Evolutionary conservation across 37 sponge, comb jelly and placozoan species (phyloP), one percentile per base, ranked within the genome.

Genomic region (Tethya wilhelma): DNA sequence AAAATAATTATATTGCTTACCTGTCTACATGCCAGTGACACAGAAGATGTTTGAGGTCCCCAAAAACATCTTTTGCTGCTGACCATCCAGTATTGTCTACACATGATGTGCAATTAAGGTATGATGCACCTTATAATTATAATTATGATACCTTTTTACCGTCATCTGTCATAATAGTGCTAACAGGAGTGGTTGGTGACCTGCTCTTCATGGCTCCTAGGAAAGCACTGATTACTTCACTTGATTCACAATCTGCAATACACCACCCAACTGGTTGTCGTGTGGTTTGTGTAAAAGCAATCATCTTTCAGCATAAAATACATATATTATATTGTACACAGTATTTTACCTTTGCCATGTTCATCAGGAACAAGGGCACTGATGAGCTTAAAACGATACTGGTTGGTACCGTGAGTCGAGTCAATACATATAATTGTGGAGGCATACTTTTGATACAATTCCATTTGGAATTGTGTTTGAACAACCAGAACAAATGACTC

Each of bases 201-300:
- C 73, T 40, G 32, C 30, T 32, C 30, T 72, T 45, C 23, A 72
- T 43, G 25, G 46, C 45, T 44, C 73, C n/a, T 25, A 72, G 14
- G 36, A 72, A 44, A 25, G 53, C 73, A 39, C 45, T 53, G 17
- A 72, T 44, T 26, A 72, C 73, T 22, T 72, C 53, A 4, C 55
- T 30, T 25, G 73, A 23, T 30, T 72, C 73, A 46, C 14, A 25
- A 32, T 72, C 73, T 36, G 73, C 40, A 36, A 72, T 43, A 32
- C 73, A 72, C 53, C 73, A 72, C 36, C 46, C 73, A 23, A 72
- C 73, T 72, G 73, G 73, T n/a, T 72, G 73, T n/a, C 73, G 49
- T 72, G 32, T 34, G 23, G 14, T 19, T 19, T 49, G 9, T 49
- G 31, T 63, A 23, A 63, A n/a, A n/a, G n/a, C n/a, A n/a, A n/a